These are phyloP conservation scores for Trochalopteron elliotii DNA, from an alignment of 2,113 vertebrate species.

Conservation along the genomic window DNA sequence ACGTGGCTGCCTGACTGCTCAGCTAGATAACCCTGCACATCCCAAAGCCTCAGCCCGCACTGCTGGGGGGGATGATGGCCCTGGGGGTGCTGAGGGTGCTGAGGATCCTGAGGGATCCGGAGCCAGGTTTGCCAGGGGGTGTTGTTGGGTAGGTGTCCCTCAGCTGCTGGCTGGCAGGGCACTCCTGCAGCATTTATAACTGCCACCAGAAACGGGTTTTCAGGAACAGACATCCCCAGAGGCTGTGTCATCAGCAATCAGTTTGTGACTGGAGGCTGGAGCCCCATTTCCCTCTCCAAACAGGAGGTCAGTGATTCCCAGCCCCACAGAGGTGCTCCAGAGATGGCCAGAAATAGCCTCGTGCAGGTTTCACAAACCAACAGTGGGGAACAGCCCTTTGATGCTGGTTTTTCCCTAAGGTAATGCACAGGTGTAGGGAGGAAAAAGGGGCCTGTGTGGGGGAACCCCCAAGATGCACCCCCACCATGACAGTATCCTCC, in stretches of 20 bases:
- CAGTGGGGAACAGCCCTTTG: neutral
- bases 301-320: accelerated
- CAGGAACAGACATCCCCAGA: neutral
- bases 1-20: neutral
- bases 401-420: neutral
- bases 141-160: neutral
- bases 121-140: neutral
- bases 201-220: neutral
- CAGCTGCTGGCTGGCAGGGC: neutral
- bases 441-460: neutral
- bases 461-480: neutral
- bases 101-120: neutral
- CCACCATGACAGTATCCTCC: neutral
- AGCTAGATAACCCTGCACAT: neutral
- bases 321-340: neutral
- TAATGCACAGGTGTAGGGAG: neutral
- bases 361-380: neutral
- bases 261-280: neutral
- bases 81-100: neutral
- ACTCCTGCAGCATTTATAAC: neutral
- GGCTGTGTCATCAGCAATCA: neutral
- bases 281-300: neutral
- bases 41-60: neutral
- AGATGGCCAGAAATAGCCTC: neutral
- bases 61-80: neutral